Conservation (phyloP, 2,797 vertebrate genomes). For the Xenopus petersii region DNA sequence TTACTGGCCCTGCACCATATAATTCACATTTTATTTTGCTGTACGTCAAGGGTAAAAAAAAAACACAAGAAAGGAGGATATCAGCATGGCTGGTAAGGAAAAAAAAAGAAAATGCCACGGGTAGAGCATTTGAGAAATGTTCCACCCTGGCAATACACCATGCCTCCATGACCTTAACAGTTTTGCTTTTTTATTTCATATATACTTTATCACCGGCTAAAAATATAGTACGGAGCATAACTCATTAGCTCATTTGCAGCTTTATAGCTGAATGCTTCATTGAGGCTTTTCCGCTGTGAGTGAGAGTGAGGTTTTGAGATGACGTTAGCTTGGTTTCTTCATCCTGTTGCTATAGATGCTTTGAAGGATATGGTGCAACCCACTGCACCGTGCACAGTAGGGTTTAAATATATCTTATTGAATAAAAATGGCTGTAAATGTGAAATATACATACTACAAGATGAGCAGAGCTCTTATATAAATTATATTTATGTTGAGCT, state of each 20-base stretch:
- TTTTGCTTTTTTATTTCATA: too few species aligned
- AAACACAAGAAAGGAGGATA: neutral
- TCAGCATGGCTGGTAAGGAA: neutral
- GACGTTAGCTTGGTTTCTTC: slow-evolving; percentile 53
- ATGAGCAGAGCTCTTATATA: neutral
- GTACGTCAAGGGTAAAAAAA: neutral
- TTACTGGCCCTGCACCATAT: neutral
- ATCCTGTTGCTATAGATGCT: slow-evolving; percentile 53
- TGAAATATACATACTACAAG: neutral
- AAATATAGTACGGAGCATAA: neutral
- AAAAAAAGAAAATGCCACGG: neutral
- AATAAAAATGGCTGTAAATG: neutral
- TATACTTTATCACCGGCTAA: too few species aligned
- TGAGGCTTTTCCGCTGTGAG: slow-evolving; percentile 6
- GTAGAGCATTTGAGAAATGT: too few species aligned
- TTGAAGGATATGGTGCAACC: slow-evolving; percentile 52
- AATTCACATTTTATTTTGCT: neutral
- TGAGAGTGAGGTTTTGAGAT: slow-evolving; percentile 52
- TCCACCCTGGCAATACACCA: too few species aligned
- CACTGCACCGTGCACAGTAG: slow-evolving; percentile 44
- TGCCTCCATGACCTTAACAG: too few species aligned
- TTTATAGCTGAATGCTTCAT: neutral
- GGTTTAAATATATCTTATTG: slow-evolving; percentile 42
- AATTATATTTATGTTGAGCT: neutral
- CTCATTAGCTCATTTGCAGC: neutral